Conservation (phyloP, 2,113 vertebrate genomes). For the Numida meleagris region DNA sequence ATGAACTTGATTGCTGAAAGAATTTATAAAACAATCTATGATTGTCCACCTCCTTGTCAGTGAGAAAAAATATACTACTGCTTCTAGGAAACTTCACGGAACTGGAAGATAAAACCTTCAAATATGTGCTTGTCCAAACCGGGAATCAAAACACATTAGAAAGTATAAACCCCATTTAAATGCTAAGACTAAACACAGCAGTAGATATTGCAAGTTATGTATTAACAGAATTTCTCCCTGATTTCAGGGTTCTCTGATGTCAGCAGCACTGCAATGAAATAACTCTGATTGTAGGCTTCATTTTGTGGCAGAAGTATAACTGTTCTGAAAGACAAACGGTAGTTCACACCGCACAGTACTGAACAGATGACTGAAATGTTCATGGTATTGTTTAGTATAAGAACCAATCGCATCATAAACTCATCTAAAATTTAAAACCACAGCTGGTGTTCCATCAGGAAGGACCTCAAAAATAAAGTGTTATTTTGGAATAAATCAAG, state of each 20-base stretch:
- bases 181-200: background rate
- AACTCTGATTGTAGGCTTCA: background rate
- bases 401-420: background rate
- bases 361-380: background rate
- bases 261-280: background rate
- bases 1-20: background rate
- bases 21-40: background rate
- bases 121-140: fast-evolving
- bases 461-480: background rate
- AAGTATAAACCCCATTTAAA: background rate
- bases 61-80: background rate
- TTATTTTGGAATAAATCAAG: background rate
- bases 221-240: background rate
- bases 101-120: background rate
- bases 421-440: background rate
- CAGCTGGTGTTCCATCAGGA: background rate
- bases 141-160: background rate
- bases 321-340: background rate
- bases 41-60: background rate
- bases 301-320: background rate
- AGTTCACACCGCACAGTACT: fast-evolving
- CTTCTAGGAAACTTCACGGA: background rate
- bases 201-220: background rate
- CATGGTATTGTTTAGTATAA: background rate
- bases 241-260: background rate